phyloP scores from a whole-genome alignment of 2,888 invertebrate species.

The Coenonympha glycerion region DNA sequence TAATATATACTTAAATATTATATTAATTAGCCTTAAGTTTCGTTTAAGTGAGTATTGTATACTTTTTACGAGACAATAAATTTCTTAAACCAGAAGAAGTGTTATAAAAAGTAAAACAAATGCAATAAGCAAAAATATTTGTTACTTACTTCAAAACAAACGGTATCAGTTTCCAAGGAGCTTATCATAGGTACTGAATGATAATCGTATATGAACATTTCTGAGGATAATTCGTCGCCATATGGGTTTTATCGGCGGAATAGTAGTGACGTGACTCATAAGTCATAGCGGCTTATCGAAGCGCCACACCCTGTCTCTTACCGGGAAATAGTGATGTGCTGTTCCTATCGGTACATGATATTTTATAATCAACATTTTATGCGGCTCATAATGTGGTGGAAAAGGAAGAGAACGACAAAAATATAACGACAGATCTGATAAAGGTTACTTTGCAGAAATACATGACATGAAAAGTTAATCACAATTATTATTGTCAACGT shows the following conservation, averaged over 20 bases:
- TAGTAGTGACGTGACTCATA: conserved; percentile 31
- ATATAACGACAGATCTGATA: not conserved
- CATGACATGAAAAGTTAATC: not conserved
- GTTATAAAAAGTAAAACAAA: too few relatives aligned
- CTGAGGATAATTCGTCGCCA: conserved; percentile 21
- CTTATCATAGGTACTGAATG: conserved; percentile 21
- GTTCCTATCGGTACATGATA: conserved; percentile 3
- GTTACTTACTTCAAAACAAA: not conserved
- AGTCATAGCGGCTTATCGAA: conserved; percentile 40
- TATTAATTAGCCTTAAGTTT: too few relatives aligned
- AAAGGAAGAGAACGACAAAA: not conserved
- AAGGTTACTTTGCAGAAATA: not conserved
- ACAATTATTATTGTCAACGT: too few relatives aligned
- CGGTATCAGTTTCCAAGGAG: conserved; percentile 7
- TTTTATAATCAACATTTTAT: conserved; percentile 8
- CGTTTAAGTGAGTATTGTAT: too few relatives aligned
- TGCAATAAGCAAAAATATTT: too few relatives aligned
- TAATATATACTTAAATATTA: too few relatives aligned
- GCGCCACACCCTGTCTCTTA: conserved; percentile 52
- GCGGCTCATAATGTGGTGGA: not conserved
- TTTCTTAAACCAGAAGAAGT: too few relatives aligned
- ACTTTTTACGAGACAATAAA: too few relatives aligned
- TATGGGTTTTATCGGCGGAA: conserved; percentile 22
- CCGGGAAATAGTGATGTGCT: conserved; percentile 27
- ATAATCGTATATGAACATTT: conserved; percentile 28